Evolutionary conservation across 2,113 vertebrate genomes (phyloP).

Genomic region (Pterocles burchelli): DNA sequence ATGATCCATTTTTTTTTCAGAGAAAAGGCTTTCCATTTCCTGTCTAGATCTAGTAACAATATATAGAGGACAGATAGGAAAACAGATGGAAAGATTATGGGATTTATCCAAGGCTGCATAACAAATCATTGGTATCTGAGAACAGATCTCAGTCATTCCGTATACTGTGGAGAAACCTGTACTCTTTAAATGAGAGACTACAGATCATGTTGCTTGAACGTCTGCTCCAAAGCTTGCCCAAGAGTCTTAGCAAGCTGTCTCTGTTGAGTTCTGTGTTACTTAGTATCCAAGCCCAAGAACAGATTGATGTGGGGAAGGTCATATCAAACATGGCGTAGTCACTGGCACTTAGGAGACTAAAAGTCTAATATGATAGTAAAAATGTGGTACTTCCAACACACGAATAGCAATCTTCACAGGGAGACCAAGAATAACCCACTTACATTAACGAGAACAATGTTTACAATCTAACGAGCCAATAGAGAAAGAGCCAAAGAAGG

Average conservation of each 20-base stretch:
- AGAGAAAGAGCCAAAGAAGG: neutral
- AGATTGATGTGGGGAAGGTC: neutral
- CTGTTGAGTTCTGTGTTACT: neutral
- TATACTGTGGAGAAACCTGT: neutral
- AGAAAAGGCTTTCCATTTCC: neutral
- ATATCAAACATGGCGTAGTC: too few species aligned
- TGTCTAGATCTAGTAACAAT: neutral
- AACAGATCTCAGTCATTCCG: neutral
- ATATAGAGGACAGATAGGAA: neutral
- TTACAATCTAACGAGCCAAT: neutral
- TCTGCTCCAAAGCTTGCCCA: neutral
- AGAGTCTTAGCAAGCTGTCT: neutral
- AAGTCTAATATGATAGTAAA: neutral
- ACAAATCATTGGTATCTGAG: neutral
- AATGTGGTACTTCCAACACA: accelerated
- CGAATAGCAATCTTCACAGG: neutral
- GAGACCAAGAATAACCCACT: neutral
- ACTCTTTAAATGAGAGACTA: neutral
- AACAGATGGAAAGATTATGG: neutral
- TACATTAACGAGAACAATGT: neutral
- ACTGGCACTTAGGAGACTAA: neutral
- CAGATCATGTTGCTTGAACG: neutral
- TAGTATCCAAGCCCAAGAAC: neutral
- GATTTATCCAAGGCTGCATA: neutral
- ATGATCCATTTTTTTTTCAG: neutral